Conservation (phyloP, 2,888 invertebrate genomes). For the Xestia ashworthii region DNA sequence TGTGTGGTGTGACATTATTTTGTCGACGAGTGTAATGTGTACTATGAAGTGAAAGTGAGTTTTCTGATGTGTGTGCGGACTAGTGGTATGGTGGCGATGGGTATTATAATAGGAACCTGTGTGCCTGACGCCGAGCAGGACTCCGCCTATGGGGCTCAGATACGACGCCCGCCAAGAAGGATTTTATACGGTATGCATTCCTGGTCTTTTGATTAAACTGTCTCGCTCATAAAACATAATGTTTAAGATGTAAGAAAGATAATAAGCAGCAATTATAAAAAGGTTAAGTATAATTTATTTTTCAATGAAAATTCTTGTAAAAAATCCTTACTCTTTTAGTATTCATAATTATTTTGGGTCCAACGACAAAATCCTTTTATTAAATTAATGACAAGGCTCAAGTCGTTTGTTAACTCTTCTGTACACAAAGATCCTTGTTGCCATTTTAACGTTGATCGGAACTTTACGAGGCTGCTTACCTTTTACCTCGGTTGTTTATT, state of each 20-base stretch:
- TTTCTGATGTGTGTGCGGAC: constrained; percentile 70
- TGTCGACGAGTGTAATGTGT: constrained; percentile 53
- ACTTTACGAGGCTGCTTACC: constrained; percentile 5
- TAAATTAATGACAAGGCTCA: constrained; percentile 21
- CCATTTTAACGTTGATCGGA: constrained; percentile 21
- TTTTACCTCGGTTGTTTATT: background rate
- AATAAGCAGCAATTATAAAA: constrained; percentile 25
- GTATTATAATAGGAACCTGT: constrained; percentile 93
- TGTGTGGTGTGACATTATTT: constrained; percentile 49
- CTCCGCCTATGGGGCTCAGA: constrained; percentile 85
- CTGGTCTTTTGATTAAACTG: background rate
- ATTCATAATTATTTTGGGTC: constrained; percentile 14
- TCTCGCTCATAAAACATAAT: constrained; percentile 1
- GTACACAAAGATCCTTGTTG: constrained; percentile 25
- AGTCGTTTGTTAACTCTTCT: background rate
- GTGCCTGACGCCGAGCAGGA: constrained; percentile 93
- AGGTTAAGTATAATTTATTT: background rate
- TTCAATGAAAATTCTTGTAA: background rate
- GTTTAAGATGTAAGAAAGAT: background rate
- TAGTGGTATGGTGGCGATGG: constrained; percentile 89
- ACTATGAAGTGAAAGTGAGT: constrained; percentile 68
- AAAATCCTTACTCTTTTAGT: background rate
- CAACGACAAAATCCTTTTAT: constrained; percentile 32
- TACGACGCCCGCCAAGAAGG: constrained; percentile 84
- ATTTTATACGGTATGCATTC: constrained; percentile 84